Conservation (phyloP, 2,888 invertebrate species). For the Ochropacha duplaris region DNA sequence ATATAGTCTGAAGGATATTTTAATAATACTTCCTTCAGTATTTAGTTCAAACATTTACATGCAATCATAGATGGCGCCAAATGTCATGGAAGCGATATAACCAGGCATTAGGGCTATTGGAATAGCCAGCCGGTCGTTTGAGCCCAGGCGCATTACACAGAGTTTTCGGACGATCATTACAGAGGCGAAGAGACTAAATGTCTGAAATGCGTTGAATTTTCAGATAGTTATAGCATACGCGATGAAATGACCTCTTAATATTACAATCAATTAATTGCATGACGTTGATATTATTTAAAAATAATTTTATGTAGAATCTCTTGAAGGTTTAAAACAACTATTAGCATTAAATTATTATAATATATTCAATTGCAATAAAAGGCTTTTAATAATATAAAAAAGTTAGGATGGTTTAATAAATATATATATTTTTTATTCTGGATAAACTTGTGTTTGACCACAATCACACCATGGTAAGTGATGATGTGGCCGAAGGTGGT, state of each 20-base stretch:
- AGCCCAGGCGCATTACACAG: constrained; percentile 23
- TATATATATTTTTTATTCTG: too few relatives aligned
- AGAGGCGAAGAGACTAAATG: constrained; percentile 14
- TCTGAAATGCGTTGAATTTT: constrained; percentile 17
- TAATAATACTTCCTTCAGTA: not conserved
- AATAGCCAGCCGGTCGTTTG: constrained; percentile 60
- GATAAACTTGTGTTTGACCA: too few relatives aligned
- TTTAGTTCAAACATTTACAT: constrained; percentile 10
- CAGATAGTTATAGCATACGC: not conserved
- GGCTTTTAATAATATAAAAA: too few relatives aligned
- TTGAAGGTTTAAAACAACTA: not conserved
- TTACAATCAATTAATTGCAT: not conserved
- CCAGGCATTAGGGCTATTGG: constrained; percentile 52
- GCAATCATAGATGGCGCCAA: constrained; percentile 29
- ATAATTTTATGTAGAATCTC: not conserved
- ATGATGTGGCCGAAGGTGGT: too few relatives aligned
- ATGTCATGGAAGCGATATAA: constrained; percentile 43
- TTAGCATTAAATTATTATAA: too few relatives aligned
- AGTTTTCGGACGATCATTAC: constrained; percentile 37
- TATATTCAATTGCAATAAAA: too few relatives aligned
- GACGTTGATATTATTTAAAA: not conserved
- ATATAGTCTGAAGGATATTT: too few relatives aligned
- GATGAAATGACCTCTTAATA: not conserved
- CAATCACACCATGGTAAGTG: too few relatives aligned
- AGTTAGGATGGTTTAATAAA: too few relatives aligned